Conservation (phyloP, 2,113 vertebrate species). For the Oreocharis arfaki region DNA sequence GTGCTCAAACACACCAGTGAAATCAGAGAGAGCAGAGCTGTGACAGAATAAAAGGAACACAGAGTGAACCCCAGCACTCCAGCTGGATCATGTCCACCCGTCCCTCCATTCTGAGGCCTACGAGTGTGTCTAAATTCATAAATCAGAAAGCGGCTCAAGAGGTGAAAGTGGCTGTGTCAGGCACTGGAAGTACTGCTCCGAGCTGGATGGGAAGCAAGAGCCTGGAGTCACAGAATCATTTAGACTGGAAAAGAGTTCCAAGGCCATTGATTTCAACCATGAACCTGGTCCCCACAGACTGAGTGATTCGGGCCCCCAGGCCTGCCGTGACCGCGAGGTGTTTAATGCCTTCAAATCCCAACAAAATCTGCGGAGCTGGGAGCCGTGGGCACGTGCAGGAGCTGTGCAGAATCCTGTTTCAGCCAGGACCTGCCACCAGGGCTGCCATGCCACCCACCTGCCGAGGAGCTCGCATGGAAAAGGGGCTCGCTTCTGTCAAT, state of each 20-base stretch:
- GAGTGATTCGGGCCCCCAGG: not conserved
- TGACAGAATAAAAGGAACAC: not conserved
- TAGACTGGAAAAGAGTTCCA: not conserved
- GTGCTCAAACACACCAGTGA: not conserved
- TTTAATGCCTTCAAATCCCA: not conserved
- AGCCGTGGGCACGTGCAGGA: not conserved
- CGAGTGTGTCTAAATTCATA: not conserved
- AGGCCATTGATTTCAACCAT: not conserved
- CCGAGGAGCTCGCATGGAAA: not conserved
- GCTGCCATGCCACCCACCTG: not conserved
- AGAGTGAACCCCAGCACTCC: rapidly evolving
- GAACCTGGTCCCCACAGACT: not conserved
- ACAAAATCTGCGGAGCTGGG: rapidly evolving
- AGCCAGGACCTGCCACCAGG: rapidly evolving
- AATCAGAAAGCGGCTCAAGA: not conserved
- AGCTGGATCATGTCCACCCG: not conserved
- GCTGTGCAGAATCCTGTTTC: not conserved
- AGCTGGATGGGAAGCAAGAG: not conserved
- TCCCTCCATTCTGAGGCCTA: not conserved
- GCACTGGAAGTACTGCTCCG: not conserved
- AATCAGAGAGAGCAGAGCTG: not conserved
- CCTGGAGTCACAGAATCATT: not conserved
- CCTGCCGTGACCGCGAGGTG: rapidly evolving
- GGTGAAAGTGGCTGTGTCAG: not conserved
- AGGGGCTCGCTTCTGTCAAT: not conserved